phyloP scores from a whole-genome alignment of 2,113 vertebrate genomes.

The Rattus rattus region DNA sequence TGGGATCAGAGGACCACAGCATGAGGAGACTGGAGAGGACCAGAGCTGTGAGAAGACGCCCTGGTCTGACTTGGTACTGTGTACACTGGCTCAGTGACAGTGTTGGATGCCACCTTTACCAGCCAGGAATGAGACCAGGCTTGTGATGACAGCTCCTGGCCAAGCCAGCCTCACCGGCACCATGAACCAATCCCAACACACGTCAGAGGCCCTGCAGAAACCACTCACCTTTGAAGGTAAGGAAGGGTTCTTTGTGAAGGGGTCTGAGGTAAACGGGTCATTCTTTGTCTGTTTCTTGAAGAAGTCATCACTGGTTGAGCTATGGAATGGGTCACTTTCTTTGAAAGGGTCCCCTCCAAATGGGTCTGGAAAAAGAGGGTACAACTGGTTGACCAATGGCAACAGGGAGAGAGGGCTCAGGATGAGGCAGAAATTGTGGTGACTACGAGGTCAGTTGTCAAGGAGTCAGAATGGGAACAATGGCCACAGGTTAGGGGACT shows the following conservation, averaged over 20 bases:
- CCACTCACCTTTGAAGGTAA: conserved; percentile 92
- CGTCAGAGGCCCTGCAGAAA: not conserved
- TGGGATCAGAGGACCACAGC: not conserved
- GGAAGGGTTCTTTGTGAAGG: conserved; percentile 92
- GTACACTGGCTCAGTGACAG: not conserved
- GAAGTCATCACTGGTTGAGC: conserved; percentile 93
- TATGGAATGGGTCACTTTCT: conserved; percentile 94
- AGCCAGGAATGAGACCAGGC: not conserved
- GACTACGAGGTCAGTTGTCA: not conserved
- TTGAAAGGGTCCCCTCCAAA: conserved; percentile 98
- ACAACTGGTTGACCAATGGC: not conserved
- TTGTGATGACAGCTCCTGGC: not conserved
- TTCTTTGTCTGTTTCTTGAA: conserved; percentile 94
- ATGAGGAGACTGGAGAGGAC: not conserved
- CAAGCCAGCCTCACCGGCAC: not conserved
- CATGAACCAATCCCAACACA: rapidly evolving
- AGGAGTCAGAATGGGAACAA: too few species aligned
- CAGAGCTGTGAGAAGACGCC: not conserved
- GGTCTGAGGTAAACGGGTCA: conserved; percentile 95
- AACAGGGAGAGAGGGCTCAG: not conserved
- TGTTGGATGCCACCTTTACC: not conserved
- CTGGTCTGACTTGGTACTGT: rapidly evolving
- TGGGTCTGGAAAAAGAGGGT: conserved; percentile 89
- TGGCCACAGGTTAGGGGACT: not conserved
- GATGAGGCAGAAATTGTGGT: not conserved